Evolutionary conservation across 1,140 invertebrate species (phyloP), one percentile per base, ranked within the genome.

Genomic region (Diabrotica undecimpunctata): DNA sequence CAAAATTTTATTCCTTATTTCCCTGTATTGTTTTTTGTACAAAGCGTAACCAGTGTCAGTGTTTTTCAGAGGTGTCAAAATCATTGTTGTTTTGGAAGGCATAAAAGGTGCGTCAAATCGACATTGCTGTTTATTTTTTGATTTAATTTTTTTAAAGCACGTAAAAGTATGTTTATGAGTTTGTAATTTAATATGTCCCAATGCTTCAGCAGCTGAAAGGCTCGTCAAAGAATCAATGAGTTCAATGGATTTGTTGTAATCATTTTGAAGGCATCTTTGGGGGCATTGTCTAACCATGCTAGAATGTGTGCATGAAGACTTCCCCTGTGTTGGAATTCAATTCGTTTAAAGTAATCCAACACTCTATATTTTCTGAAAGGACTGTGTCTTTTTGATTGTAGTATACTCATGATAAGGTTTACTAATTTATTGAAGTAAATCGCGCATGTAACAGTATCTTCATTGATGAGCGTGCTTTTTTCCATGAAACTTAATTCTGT

Each of bases 291-390:
- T n/a, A n/a, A n/a, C n/a, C n/a, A n/a, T n/a, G n/a, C 64, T 14
- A 69, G 11, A 53, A 9, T 5, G 61, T 41, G n/a, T n/a, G 71
- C 62, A 66, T 74, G 75, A 58, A 70, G 78, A 68, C 70, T 75
- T 14, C 77, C 82, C 66, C 74, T 70, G 73, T 80, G 78, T 74
- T 80, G 79, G 75, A 81, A 83, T 76, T 79, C 81, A 68, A 79
- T 78, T 72, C 76, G 59, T 72, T 71, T 73, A 54, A 75, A 80
- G 62, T 77, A 81, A 65, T 79, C 11, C 0, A 71, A 7, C 39
- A 79, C 65, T 14, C 57, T 51, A 69, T 75, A 75, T 66, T 77
- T 72, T 11, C 66, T 62, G 63, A 66, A 66, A 36, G 59, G 51
- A 10, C 6, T 63, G 12, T 25, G 39, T 37, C 57, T 62, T 55